Evolutionary conservation across 2,888 invertebrate genomes (phyloP), one percentile per base, ranked within the genome.

Genomic region (Mycalesis mineus): DNA sequence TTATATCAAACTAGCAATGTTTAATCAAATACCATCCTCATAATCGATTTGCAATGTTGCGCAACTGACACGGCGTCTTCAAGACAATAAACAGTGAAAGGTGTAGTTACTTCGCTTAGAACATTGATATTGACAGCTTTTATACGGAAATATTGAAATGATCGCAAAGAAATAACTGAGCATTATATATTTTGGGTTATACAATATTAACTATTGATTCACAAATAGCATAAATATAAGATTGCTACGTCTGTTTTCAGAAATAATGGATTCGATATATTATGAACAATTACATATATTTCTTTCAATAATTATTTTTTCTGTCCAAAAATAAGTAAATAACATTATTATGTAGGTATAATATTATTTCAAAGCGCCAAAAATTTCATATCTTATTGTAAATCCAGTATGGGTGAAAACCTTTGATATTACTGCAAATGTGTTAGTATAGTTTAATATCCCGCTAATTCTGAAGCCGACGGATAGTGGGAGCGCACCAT

Each of bases 401-500:
- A 22, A 5, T 22, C 2, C 5, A 5, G 5, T 2, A 22, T 22
- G 22, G 5, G 5, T 22, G 22, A 22, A 22, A 5, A 4, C 22
- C n/a, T n/a, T n/a, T n/a, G n/a, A n/a, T n/a, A n/a, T n/a, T n/a
- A n/a, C n/a, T n/a, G n/a, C n/a, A 22, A 22, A 22, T 22, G 5
- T 22, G 22, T 22, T 15, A 47, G 11, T 6, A 31, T 48, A 11
- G 7, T 53, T 44, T 63, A 88, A 67, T 90, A 83, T 28, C 94
- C 94, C 58, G 93, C 91, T 52, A 94, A 78, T 60, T 93, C 92
- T 2, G 91, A 91, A 0, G 93, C 91, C 0, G 94, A 92, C 0
- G 95, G 95, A 77, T 93, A 95, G 69, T 93, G 93, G 0, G 94
- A 92, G 11, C 95, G 87, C 8, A 94, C 84, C 74, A 91, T 88